Conservation (phyloP, 2,113 vertebrate genomes). For the Scopus umbretta region DNA sequence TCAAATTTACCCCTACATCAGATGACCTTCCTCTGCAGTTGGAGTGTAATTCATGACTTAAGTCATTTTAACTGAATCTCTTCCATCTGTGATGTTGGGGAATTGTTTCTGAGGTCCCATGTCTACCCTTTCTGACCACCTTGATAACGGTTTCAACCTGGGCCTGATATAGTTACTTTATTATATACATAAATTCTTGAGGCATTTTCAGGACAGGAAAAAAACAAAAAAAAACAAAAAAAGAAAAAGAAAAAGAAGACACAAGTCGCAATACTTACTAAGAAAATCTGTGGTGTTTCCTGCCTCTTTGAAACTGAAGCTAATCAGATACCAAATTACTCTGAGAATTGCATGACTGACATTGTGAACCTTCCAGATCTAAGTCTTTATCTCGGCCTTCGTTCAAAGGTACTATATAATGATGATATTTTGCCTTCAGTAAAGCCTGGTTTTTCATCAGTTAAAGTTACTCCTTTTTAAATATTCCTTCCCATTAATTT, state of each 20-base stretch:
- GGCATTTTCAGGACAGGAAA: neutral
- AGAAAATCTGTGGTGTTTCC: neutral
- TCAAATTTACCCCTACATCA: neutral
- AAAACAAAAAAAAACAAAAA: neutral
- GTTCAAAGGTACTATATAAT: neutral
- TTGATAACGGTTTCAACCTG: neutral
- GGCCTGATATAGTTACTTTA: neutral
- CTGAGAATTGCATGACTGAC: neutral
- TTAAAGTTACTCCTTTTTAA: neutral
- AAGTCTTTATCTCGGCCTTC: neutral
- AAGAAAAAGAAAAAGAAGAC: neutral
- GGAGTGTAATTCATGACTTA: neutral
- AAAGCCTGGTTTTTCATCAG: neutral
- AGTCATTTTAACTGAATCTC: neutral
- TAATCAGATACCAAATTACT: neutral
- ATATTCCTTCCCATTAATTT: neutral
- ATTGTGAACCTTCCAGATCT: neutral
- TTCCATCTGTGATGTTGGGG: neutral
- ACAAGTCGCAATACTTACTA: neutral
- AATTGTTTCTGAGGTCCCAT: neutral
- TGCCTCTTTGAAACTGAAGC: neutral
- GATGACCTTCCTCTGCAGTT: neutral
- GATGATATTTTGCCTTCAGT: neutral
- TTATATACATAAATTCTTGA: neutral
- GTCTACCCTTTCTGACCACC: neutral